Evolutionary conservation across 2,888 invertebrate species (phyloP).

Genomic region (Polia nebulosa): DNA sequence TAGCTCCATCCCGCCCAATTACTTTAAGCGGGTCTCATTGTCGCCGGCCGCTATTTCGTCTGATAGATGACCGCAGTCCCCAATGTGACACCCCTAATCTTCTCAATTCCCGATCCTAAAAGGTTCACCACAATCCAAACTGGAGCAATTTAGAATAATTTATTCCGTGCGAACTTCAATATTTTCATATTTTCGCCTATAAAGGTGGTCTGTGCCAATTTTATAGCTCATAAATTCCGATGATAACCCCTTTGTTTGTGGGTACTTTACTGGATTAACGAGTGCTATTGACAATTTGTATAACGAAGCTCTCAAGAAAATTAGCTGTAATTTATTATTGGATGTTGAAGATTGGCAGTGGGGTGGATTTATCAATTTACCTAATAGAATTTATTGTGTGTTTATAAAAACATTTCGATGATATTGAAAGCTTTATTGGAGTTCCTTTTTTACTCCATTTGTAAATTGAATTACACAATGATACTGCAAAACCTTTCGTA

Average conservation of each 20-base stretch:
- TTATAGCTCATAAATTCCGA: conserved; percentile 80
- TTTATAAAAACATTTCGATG: conserved; percentile 31
- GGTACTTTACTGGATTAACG: conserved; percentile 72
- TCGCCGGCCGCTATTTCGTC: conserved; percentile 61
- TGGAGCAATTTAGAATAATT: conserved; percentile 77
- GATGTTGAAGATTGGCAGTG: conserved; percentile 59
- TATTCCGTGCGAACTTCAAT: conserved; percentile 74
- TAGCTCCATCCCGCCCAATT: conserved; percentile 48
- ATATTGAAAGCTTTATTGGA: conserved; percentile 9
- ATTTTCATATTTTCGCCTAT: conserved; percentile 76
- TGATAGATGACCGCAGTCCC: conserved; percentile 71
- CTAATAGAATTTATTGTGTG: conserved; percentile 56
- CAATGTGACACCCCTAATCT: conserved; percentile 72
- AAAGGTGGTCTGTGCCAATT: conserved; percentile 75
- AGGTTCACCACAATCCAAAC: conserved; percentile 77
- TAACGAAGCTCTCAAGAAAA: conserved; percentile 72
- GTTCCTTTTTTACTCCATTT: conserved; percentile 8
- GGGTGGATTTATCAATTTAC: conserved; percentile 61
- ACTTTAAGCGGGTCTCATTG: conserved; percentile 63
- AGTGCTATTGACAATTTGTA: conserved; percentile 75
- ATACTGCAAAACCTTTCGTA: background rate
- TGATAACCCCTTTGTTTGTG: conserved; percentile 78
- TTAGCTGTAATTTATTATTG: conserved; percentile 71
- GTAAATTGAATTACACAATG: conserved; percentile 4
- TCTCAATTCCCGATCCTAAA: conserved; percentile 71